A percentile compares a stretch with the other conserved stretches of the same genome.
Evolutionary conservation across 1,140 invertebrate species (phyloP).

Genomic region (Tetragonula clypearis): DNA sequence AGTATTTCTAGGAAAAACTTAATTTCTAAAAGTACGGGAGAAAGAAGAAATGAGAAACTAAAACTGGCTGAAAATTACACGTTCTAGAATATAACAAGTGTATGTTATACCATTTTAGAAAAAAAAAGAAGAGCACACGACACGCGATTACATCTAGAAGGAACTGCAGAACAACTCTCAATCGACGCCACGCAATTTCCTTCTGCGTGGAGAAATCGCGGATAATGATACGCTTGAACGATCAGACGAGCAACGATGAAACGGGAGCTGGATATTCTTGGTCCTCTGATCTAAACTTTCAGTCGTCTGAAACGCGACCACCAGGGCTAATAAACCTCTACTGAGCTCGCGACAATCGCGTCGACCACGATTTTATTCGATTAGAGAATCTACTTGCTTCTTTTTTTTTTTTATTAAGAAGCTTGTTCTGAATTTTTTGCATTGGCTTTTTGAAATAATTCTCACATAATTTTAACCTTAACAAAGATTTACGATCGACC

Average conservation of each 20-base stretch:
- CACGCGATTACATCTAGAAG: not conserved
- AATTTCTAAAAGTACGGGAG: not conserved
- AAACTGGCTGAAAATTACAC: not conserved
- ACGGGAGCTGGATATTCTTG: constrained; percentile 30
- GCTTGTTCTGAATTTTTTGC: too few relatives aligned
- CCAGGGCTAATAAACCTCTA: constrained; percentile 6
- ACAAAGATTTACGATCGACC: too few relatives aligned
- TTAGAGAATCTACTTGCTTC: too few relatives aligned
- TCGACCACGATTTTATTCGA: too few relatives aligned
- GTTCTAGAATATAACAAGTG: not conserved
- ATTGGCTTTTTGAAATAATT: too few relatives aligned
- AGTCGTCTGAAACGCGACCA: not conserved
- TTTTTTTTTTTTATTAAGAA: too few relatives aligned
- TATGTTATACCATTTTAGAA: too few relatives aligned
- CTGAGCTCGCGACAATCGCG: not conserved
- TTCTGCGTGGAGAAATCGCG: constrained; percentile 35
- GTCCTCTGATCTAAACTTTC: constrained; percentile 23
- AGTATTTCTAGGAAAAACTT: not conserved
- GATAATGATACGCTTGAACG: constrained; percentile 46
- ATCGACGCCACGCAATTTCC: constrained; percentile 41
- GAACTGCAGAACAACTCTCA: not conserved
- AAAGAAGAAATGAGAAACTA: not conserved
- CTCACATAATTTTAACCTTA: too few relatives aligned
- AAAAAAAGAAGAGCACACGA: not conserved
- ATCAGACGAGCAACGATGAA: constrained; percentile 12